Evolutionary conservation across 1,140 invertebrate genomes (phyloP), one percentile per base, ranked within the genome.

Genomic region (Apis mellifera): DNA sequence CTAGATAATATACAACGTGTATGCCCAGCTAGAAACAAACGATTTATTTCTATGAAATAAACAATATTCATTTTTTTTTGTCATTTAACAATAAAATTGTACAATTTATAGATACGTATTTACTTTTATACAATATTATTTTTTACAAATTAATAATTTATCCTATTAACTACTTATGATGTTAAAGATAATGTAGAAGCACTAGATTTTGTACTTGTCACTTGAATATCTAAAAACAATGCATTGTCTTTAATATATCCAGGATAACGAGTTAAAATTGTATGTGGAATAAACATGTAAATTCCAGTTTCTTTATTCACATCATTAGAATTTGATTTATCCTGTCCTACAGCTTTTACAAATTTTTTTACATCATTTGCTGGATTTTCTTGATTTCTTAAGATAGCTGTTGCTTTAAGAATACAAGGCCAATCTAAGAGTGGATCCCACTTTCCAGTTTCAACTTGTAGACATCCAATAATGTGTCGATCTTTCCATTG

Each of bases 1-100:
- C 98, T 89, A 98, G 92, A 90, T 97, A 98, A 90, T 98, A 98
- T 0, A 98, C 95, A 9, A 98, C 95, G 80, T 96, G 96, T 77
- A 98, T 96, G n/a, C 97, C 97, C 89, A 97, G 94, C 97, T 97
- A 92, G 19, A 94, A 75, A 82, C 0, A 64, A 59, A 68, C 0
- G 17, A 26, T 70, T 15, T 42, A 74, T 21, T 54, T 19, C 54
- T 32, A 32, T 69, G 2, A 82, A 32, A 69, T 50, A 57, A 59
- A 32, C 3, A 65, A 32, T 21, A 48, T 55, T 11, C 17, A 72
- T 11, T 26, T 78, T 52, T 42, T 55, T 48, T 68, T 50, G 21
- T 23, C 19, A 23, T 59, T 50, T 64, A 26, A 60, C 5, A 8
- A 55, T 69, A 69, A 19, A 13, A 57, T 8, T 48, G 1, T 13